Evolutionary conservation across 92 coral and sea anemone species (phyloP), one percentile per base, ranked within the genome.

Genomic region (Umimayanthus kanabou): DNA sequence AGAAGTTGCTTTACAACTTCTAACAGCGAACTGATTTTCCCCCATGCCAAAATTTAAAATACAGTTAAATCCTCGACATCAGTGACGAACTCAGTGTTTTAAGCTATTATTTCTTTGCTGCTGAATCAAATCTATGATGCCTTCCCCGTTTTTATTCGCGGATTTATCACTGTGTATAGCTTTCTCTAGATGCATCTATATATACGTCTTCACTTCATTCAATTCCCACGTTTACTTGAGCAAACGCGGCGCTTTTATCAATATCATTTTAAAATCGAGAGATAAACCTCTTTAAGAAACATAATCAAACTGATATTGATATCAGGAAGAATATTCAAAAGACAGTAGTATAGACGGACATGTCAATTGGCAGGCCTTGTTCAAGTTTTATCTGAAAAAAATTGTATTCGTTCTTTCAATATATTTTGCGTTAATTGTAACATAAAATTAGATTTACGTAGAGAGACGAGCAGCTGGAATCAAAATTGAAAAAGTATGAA

Each of bases 261-360:
- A 76, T 76, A 49, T 53, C 26, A 28, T 50, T 53, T 69, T 13
- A 29, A 82, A 82, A 45, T 65, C 86, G 40, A 67, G 65, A 69
- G 73, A 30, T 50, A 45, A 69, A 83, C 43, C 65, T 45, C 33
- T 66, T 83, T 45, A 83, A 45, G 78, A 83, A 43, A 23, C 23
- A 23, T 83, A 83, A 83, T 83, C 77, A 45, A 83, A 26, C 42
- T 72, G 45, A 47, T 72, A 43, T 16, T 45, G 65, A 50, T 83
- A 70, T 83, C 87, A 83, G n/a, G 77, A 83, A 39, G 71, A 26
- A 20, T 45, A n/a, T 71, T 69, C 26, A 47, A 49, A 16, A 9
- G 45, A 23, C 37, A 39, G 5, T 47, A 83, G 39, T 22, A 58
- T 11, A 39, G 28, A 22, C 26, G 45, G 77, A 45, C 64, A 79